Percentiles rank a stretch among this genome's conserved stretches.
Conservation (phyloP, 2,888 invertebrate genomes). For the Malthinus flaveolus region DNA sequence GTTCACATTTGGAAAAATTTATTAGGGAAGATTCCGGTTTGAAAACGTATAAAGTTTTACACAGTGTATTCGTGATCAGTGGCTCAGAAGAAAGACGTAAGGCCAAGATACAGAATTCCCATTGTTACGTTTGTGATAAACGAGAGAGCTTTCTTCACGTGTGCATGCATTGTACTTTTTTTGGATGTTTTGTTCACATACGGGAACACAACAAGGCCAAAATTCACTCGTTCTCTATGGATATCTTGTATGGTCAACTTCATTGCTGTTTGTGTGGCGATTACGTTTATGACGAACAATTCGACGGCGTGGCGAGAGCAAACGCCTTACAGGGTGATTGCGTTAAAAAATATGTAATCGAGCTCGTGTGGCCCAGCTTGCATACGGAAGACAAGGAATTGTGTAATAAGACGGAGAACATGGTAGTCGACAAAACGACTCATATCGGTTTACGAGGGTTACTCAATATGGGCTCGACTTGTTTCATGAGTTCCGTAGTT, state of each 20-base stretch:
- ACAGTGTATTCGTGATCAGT: slow-evolving; percentile 84
- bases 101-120: slow-evolving; percentile 57
- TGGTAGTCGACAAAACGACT: slow-evolving; percentile 78
- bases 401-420: slow-evolving; percentile 74
- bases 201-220: slow-evolving; percentile 81
- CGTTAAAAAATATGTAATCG: slow-evolving; percentile 50
- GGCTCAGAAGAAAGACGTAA: slow-evolving; percentile 78
- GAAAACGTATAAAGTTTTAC: slow-evolving; percentile 66
- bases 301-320: slow-evolving; percentile 47
- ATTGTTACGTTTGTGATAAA: slow-evolving; percentile 79
- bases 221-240: slow-evolving; percentile 84
- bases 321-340: slow-evolving; percentile 48
- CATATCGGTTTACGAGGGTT: slow-evolving; percentile 90
- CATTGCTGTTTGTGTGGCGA: slow-evolving; percentile 90
- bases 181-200: slow-evolving; percentile 91
- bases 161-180: slow-evolving; percentile 89
- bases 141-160: slow-evolving; percentile 80
- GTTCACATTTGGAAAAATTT: slow-evolving; percentile 78
- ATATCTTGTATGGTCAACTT: slow-evolving; percentile 85
- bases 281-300: slow-evolving; percentile 72
- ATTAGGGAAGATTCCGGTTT: slow-evolving; percentile 71
- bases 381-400: slow-evolving; percentile 76
- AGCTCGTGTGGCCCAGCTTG: slow-evolving; percentile 79
- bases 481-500: slow-evolving; percentile 98
- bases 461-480: slow-evolving; percentile 95